Base-by-base conservation (phyloP, 2,888 invertebrate genomes). In the Agrochola lychnidis region DNA sequence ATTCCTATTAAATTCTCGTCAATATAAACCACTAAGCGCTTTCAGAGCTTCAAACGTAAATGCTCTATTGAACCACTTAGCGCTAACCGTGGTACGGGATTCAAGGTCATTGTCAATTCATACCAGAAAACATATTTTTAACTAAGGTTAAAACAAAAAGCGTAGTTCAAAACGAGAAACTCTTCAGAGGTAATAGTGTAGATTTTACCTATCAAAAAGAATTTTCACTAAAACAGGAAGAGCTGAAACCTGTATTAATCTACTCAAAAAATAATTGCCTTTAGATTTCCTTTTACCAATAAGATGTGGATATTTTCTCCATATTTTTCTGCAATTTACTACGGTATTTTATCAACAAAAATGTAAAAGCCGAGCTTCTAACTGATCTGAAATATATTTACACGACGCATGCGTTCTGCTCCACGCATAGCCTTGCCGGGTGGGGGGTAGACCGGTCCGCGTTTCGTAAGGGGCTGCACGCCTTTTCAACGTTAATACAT, bases 401-500 rank as follows among this genome's bases (percentile, higher is more conserved):
- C 59, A 36, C 71, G 51, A 86, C 88, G 88, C 88, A 88, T 88
- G 88, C 88, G 88, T 82, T 53, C 62, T 77, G 48, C 16, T 61
- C 73, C 63, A 68, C 77, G 70, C 59, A 70, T 61, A 79, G 67
- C 73, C 72, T 82, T 69, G 12, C 25, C 36, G 84, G 88, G 84
- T 78, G 86, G 88, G 88, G 82, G 88, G 87, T 86, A 88, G 86
- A 87, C n/a, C 12, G 70, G n/a, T 67, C 61, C 87, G 84, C 74
- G 86, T 70, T 25, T 57, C 83, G 73, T 76, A 57, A 67, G 82
- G 71, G 83, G 79, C 66, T 77, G 84, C 87, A 87, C 90, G 91
- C 74, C 72, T 84, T 86, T 84, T 61, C 40, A 6, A 77, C 73
- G 77, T 79, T 68, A 48, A 73, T 57, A 57, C 45, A 57, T 81